Percentiles rank a stretch among this genome's conserved stretches.
phyloP scores from a whole-genome alignment of 2,888 invertebrate genomes.

The Eristalis tenax region DNA sequence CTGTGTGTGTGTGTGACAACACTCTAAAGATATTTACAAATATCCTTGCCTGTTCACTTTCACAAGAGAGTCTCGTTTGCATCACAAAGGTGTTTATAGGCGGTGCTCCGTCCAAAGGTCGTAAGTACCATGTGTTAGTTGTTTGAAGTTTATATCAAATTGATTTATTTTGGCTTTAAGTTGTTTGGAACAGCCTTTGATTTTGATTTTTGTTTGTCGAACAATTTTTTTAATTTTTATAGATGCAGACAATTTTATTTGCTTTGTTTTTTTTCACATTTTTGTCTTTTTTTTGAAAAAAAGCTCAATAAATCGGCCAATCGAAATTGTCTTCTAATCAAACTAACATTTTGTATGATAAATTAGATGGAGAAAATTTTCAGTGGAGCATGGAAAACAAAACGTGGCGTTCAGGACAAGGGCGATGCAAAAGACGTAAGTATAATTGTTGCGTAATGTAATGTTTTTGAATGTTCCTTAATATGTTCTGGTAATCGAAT shows the following conservation, averaged over 20 bases:
- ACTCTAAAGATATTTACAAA: constrained; percentile 47
- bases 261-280: neutral
- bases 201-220: constrained; percentile 13
- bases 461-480: neutral
- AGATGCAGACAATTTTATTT: neutral
- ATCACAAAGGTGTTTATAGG: constrained; percentile 12
- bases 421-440: constrained; percentile 24
- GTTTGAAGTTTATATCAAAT: neutral
- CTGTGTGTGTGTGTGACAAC: constrained; percentile 2
- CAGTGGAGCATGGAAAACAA: constrained; percentile 94
- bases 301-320: neutral
- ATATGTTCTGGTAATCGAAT: neutral
- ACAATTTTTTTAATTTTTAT: neutral
- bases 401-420: constrained; percentile 85
- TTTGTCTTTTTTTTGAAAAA: neutral
- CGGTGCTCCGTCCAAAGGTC: constrained; percentile 5
- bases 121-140: constrained; percentile 44
- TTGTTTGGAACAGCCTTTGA: neutral
- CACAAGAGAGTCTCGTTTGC: neutral
- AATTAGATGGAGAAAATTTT: constrained; percentile 95
- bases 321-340: constrained; percentile 3
- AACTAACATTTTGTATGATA: constrained; percentile 41
- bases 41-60: constrained; percentile 19
- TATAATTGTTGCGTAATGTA: neutral
- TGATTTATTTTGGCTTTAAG: neutral